Base-by-base conservation (phyloP, 2,113 vertebrate genomes). In the Laterallus jamaicensis region DNA sequence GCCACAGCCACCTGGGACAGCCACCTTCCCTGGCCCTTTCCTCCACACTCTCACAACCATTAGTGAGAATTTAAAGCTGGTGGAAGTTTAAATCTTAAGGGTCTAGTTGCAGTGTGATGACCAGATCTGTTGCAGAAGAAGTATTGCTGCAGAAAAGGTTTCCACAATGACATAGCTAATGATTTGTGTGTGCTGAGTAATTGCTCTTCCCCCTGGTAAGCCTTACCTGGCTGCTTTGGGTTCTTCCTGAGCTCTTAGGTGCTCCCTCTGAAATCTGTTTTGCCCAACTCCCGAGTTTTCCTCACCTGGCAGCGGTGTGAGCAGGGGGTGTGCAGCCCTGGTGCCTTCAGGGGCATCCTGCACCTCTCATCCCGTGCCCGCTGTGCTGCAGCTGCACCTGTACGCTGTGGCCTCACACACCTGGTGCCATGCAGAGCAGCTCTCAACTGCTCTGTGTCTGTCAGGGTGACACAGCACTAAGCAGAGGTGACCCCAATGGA, bases 41-140 rank as follows among this genome's bases (percentile, higher is more conserved):
- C 6, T 0, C 9, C 3, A 0, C 3, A 1, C 35, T 76, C 11
- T 22, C 54, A 54, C 58, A 76, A 44, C 35, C 52, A 3, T 12
- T 17, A 47, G 12, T 44, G 71, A 64, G 63, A 63, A 24, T 12
- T 64, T 8, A 49, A 35, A 13, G 15, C 50, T 28, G 24, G 12
- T 13, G 50, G 55, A 37, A 86, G n/a, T 20, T 22, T 15, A 15
- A 63, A 60, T 64, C 62, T 20, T 18, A 44, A 12, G 24, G 47
- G 24, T 63, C 22, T 82, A 14, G 54, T 54, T 1, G 12, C 31
- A 91, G 62, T 60, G 9, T 24, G 64, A 15, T 12, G 49, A 6
- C 39, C 55, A 20, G n/a, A 37, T 17, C 14, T 62, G 42, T 18
- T 47, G 29, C 10, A 52, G 29, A 39, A 28, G 25, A 70, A 78